A percentile compares a stretch with the other conserved stretches of the same genome.
Conservation (phyloP, 2,113 vertebrate genomes). For the Siniperca chuatsi region DNA sequence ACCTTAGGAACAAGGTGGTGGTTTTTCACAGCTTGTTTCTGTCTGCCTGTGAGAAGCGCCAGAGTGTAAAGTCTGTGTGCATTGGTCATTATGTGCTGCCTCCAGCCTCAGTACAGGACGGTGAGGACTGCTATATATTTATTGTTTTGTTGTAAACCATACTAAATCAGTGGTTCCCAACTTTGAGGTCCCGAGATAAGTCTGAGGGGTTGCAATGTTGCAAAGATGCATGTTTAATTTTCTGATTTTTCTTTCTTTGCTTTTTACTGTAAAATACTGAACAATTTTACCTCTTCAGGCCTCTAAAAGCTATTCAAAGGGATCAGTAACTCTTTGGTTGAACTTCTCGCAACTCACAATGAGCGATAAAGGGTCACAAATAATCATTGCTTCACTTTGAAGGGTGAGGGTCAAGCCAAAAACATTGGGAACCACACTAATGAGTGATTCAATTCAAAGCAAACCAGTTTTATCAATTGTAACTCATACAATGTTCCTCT, state of each 20-base stretch:
- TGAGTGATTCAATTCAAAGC: not conserved
- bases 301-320: not conserved
- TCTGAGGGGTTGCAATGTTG: not conserved
- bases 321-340: not conserved
- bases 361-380: not conserved
- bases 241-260: not conserved
- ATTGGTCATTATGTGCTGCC: constrained; percentile 85
- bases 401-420: not conserved
- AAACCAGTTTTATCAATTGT: not conserved
- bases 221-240: not conserved
- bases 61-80: constrained; percentile 78
- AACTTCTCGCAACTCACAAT: not conserved
- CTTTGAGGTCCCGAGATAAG: not conserved
- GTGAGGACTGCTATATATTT: constrained; percentile 51
- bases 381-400: not conserved
- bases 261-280: not conserved
- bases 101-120: constrained; percentile 80
- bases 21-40: constrained; percentile 84
- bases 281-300: not conserved
- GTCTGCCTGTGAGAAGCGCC: constrained; percentile 73
- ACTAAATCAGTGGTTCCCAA: not conserved
- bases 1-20: constrained; percentile 73
- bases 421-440: not conserved
- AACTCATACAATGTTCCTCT: not conserved
- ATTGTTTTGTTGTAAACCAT: constrained; percentile 12